phyloP scores from a whole-genome alignment of 2,113 vertebrate species.

The Bubo bubo region DNA sequence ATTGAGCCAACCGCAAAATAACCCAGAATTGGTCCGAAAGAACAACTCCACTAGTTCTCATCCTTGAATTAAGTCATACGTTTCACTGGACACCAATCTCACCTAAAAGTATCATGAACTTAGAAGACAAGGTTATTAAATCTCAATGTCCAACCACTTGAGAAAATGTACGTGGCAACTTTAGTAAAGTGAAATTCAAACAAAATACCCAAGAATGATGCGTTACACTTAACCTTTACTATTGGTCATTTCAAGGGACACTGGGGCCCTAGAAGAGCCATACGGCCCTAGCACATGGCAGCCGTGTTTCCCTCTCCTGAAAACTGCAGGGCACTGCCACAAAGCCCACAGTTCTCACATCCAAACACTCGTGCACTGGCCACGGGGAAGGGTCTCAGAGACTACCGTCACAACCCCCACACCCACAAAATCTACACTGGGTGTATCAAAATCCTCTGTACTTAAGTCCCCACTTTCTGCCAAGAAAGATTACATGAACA shows the following conservation, averaged over 20 bases:
- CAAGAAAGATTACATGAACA: not conserved
- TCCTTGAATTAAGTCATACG: not conserved
- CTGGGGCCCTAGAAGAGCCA: accelerated
- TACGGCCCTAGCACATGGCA: not conserved
- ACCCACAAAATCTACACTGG: not conserved
- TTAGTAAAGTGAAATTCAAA: not conserved
- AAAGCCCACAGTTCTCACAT: not conserved
- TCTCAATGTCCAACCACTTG: not conserved
- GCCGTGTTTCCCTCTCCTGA: not conserved
- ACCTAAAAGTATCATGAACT: not conserved
- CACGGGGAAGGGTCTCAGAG: not conserved
- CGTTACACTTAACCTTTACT: not conserved
- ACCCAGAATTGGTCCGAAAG: not conserved
- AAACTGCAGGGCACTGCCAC: not conserved
- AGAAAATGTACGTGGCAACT: not conserved
- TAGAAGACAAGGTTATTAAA: not conserved
- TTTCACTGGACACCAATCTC: not conserved
- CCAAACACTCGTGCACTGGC: not conserved
- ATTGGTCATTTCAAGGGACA: not conserved
- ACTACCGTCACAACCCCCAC: not conserved
- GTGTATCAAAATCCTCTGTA: not conserved
- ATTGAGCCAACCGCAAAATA: not conserved
- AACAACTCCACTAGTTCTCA: not conserved
- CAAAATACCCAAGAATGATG: not conserved
- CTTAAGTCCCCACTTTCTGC: not conserved